Base-by-base conservation (phyloP, 2,888 invertebrate genomes). In the Archips crataeganus region DNA sequence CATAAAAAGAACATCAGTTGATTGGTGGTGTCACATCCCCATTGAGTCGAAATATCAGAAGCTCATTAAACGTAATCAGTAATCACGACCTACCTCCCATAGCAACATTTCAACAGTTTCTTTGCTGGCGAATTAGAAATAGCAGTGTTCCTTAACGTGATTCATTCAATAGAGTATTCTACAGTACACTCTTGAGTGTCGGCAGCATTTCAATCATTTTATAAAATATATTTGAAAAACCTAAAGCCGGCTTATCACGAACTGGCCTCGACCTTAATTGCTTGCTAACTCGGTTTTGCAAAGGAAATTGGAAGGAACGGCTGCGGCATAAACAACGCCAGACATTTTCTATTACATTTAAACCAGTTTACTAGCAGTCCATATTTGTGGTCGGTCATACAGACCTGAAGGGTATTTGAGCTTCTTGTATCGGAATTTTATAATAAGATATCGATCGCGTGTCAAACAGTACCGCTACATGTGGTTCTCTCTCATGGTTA, bases 251-350 rank as follows among this genome's bases (percentile, higher is more conserved):
- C 60, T 74, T 71, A 77, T 76, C 72, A 70, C 71, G 76, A 75
- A 78, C 78, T 79, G 78, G 69, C 75, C 75, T 70, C 72, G 71
- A 68, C 76, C 75, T 79, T 83, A 83, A 82, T 84, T 83, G 79
- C 78, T 70, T 51, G 39, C 74, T 61, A 36, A 67, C 39, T 57
- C 60, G 51, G 64, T 65, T 69, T 64, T 63, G 62, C 42, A 59
- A 73, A 72, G 65, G 69, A 65, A 74, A 70, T 65, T 70, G 68
- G 67, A 47, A 61, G 57, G 59, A 64, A 36, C 57, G 49, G 45
- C 63, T 36, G 63, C 4, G 49, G 57, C 60, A 63, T 73, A 74
- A 74, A 11, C 42, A 59, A 64, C 51, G 42, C 13, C 51, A 59
- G 49, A 63, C 42, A 70, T 70, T 74, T 73, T 70, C 65, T 61